Base-by-base conservation (phyloP, 1,140 invertebrate genomes). In the Drosophila nigrodunni region DNA sequence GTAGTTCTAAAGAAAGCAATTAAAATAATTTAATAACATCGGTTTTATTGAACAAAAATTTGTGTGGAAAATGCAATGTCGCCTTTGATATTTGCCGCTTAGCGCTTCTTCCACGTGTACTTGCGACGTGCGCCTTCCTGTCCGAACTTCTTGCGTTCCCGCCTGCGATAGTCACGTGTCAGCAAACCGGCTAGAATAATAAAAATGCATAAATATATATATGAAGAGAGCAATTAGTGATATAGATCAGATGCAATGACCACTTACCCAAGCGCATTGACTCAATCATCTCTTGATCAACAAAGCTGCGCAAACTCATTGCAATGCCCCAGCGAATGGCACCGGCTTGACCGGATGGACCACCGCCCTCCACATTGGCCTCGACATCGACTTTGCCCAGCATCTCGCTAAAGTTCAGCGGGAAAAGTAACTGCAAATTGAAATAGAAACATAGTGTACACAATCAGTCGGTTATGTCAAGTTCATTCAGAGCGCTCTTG, bases 121-220 rank as follows among this genome's bases (percentile, higher is more conserved):
- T 98, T 98, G 87, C 95, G 96, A 89, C 98, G 96, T 35, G 98
- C 97, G 85, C 97, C 97, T 91, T 95, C 95, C 93, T 98, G 97
- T 47, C 98, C 98, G 49, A 95, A 96, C 94, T 99, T 99, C 95
- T 98, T 98, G 80, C 98, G 95, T 93, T 99, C 98, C 74, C 94
- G 95, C 35, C 90, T 93, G 64, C 98, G 94, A 55, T 93, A 94
- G 92, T 99, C 98, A 88, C 94, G 93, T 37, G 96, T 97, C 30
- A 99, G 93, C 67, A 99, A 92, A 50, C 98, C 98, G 93, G 98
- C 98, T 96, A 83, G 88, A 94, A 93, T 47, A 15, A 47, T 7
- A 75, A 10, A 59, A 30, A 52, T 37, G 62, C 8, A 75, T 15
- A 25, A 69, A 73, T 74, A 43, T 21, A 30, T 30, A 30, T 30